A percentile compares a stretch with the other conserved stretches of the same genome.
These are phyloP conservation scores for Tragelaphus scriptus DNA, from an alignment of 2,113 vertebrate genomes.

Conservation along the genomic window DNA sequence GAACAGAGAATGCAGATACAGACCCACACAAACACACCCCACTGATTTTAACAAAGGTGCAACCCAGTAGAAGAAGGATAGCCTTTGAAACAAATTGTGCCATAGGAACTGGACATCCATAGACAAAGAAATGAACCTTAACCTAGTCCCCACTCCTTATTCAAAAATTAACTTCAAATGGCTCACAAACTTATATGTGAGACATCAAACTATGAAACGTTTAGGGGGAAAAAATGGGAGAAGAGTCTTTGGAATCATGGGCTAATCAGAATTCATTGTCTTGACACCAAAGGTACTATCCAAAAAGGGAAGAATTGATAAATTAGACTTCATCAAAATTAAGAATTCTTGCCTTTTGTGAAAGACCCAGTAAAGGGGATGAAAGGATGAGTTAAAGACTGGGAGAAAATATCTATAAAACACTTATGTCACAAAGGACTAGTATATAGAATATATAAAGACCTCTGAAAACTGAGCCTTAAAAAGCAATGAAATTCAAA, in stretches of 20 bases:
- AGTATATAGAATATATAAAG: background rate
- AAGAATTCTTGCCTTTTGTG: background rate
- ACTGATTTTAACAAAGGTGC: background rate
- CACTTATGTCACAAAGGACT: background rate
- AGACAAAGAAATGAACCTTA: background rate
- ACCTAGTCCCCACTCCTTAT: background rate
- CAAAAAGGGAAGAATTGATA: background rate
- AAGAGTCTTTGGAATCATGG: background rate
- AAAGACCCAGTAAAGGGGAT: background rate
- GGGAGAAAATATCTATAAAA: background rate
- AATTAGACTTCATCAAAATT: background rate
- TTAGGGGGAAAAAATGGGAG: background rate
- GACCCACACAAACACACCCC: background rate
- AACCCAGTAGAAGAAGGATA: background rate
- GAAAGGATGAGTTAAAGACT: background rate
- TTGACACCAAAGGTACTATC: background rate
- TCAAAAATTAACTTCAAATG: background rate
- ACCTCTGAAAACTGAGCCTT: background rate
- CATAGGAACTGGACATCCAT: background rate
- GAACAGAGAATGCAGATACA: background rate
- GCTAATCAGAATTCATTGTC: background rate
- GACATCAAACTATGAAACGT: background rate
- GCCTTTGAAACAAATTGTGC: background rate
- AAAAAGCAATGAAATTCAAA: background rate
- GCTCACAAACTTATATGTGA: background rate